Evolutionary conservation across 2,888 invertebrate genomes (phyloP).

Genomic region (Cremastinae sp.): DNA sequence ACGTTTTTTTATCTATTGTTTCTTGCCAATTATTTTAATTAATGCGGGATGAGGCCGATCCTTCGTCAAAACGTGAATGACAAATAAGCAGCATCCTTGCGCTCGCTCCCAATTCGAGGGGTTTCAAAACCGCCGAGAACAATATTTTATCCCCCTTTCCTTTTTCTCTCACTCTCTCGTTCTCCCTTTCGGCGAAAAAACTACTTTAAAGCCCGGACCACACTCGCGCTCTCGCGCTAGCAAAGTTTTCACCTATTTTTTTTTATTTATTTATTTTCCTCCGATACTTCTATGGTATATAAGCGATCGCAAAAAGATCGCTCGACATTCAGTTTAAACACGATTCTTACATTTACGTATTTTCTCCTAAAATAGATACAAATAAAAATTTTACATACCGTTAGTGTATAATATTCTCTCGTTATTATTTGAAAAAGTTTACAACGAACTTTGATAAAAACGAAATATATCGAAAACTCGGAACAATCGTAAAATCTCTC

Average conservation of each 20-base stretch:
- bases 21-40: neutral
- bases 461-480: constrained; percentile 26
- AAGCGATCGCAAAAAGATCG: constrained; percentile 39
- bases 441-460: constrained; percentile 26
- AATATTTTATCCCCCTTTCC: constrained; percentile 16
- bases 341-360: constrained; percentile 14
- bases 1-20: too few species aligned
- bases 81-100: constrained; percentile 9
- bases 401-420: constrained; percentile 17
- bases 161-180: neutral
- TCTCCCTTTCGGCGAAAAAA: constrained; percentile 46
- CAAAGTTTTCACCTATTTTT: constrained; percentile 47
- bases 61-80: neutral
- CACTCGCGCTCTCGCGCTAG: constrained; percentile 68
- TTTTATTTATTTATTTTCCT: constrained; percentile 27
- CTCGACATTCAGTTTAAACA: constrained; percentile 59
- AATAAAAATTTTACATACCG: constrained; percentile 27
- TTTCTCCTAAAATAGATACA: constrained; percentile 9
- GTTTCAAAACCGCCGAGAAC: constrained; percentile 36
- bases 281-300: constrained; percentile 17
- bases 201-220: constrained; percentile 75
- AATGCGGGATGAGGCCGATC: neutral
- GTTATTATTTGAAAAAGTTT: constrained; percentile 11
- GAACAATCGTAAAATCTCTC: constrained; percentile 34
- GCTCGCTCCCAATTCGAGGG: constrained; percentile 36